phyloP scores from a whole-genome alignment of 2,113 vertebrate genomes.

The Penelope pileata region DNA sequence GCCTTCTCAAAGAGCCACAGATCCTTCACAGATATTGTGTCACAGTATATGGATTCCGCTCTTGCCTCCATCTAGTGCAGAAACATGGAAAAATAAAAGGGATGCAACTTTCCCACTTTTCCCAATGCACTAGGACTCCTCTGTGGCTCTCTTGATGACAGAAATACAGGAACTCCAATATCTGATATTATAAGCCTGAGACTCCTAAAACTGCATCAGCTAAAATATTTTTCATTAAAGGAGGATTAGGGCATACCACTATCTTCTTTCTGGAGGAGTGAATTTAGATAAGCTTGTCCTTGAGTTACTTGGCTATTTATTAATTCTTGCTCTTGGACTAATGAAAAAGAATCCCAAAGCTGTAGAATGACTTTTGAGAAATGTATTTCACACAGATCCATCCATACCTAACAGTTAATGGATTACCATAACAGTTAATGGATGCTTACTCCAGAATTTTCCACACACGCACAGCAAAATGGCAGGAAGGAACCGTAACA shows the following conservation, averaged over 20 bases:
- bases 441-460: slow-evolving; percentile 14
- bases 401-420: not conserved
- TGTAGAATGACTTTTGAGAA: not conserved
- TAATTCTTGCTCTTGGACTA: not conserved
- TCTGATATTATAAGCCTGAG: not conserved
- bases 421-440: not conserved
- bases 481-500: slow-evolving; percentile 27
- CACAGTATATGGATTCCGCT: not conserved
- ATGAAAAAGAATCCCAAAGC: not conserved
- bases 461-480: not conserved
- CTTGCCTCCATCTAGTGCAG: not conserved
- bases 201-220: not conserved
- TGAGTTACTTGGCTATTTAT: not conserved
- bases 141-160: not conserved
- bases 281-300: not conserved
- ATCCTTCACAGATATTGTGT: not conserved
- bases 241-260: not conserved
- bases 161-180: not conserved
- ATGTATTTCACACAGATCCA: not conserved
- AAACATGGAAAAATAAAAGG: not conserved
- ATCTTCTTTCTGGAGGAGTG: not conserved
- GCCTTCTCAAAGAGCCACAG: not conserved
- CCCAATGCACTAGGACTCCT: not conserved
- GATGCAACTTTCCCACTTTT: not conserved
- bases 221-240: not conserved